phyloP scores from a whole-genome alignment of 2,888 invertebrate species.

The Salpingus planirostris region DNA sequence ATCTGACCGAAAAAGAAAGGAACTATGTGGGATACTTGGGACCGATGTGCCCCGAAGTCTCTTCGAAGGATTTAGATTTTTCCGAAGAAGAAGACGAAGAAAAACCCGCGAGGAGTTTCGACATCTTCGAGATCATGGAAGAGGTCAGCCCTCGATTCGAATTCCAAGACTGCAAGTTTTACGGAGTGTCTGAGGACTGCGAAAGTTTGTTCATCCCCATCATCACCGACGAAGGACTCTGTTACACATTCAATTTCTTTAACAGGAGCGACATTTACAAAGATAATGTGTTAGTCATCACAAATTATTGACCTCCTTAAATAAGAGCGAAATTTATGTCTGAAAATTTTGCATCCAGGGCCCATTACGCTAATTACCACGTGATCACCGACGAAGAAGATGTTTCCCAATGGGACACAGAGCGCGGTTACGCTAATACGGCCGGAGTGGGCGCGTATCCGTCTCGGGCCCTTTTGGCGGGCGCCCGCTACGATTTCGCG shows the following conservation, averaged over 20 bases:
- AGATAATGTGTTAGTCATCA: constrained; percentile 47
- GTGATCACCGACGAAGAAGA: too few relatives aligned
- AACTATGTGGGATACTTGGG: constrained; percentile 8
- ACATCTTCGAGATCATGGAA: constrained; percentile 6
- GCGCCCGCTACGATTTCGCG: background rate
- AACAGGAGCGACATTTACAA: constrained; percentile 50
- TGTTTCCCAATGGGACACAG: background rate
- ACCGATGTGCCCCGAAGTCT: background rate
- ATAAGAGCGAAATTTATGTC: too few relatives aligned
- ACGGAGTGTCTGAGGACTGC: constrained; percentile 20
- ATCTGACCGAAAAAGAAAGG: constrained; percentile 10
- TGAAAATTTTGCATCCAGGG: background rate
- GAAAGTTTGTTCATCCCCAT: constrained; percentile 30
- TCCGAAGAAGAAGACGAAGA: constrained; percentile 2
- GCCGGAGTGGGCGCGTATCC: background rate
- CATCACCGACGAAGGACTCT: constrained; percentile 64
- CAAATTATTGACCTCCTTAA: too few relatives aligned
- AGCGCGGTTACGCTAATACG: background rate
- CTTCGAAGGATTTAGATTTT: background rate
- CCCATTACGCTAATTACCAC: background rate
- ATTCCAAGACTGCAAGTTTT: constrained; percentile 19
- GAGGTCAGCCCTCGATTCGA: constrained; percentile 13
- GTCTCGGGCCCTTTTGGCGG: background rate
- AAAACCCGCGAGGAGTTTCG: too few relatives aligned
- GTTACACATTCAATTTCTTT: constrained; percentile 61